Evolutionary conservation across 2,797 vertebrate genomes (phyloP), one percentile per base, ranked within the genome.

Genomic region (Protosalanx chinensis): DNA sequence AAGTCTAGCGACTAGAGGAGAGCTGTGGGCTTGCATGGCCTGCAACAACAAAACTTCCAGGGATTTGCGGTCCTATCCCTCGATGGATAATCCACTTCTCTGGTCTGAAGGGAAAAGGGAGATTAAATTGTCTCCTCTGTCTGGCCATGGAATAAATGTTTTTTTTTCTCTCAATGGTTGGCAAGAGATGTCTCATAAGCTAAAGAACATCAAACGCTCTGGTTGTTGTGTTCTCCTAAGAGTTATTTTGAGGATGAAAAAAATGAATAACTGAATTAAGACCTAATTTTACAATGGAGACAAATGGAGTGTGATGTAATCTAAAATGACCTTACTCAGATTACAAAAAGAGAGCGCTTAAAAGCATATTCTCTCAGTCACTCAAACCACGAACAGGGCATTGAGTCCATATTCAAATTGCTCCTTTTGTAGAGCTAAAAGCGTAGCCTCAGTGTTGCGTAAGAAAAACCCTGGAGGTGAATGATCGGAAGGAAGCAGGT

Each of bases 381-480:
- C 69, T 77, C 78, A 66, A 75, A 70, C 78, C 79, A 76, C 63
- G 70, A 74, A 79, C 73, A 29, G 67, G 53, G 78, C 81, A 84
- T 81, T 78, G 73, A 79, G 69, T 66, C 58, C 67, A 66, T 78
- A 63, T 80, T 82, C 74, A 83, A 77, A 70, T 3, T 15, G 16
- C 76, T 78, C 73, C 75, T 82, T 61, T 85, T 80, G 74, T 84
- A 79, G 49, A 79, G 85, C 81, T 87, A 68, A 86, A 87, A 81
- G 83, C 74, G 64, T 56, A 6, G 70, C 41, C 41, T 13, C 35
- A 6, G 68, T n/a, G 79, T 89, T 89, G 79, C 35, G 74, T 77
- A 92, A 91, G 70, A 60, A 71, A 16, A 16, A 74, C 51, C 65
- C 80, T 75, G 81, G 80, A 89, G 87, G 86, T 84, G 80, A 81